Percentiles rank a stretch among this genome's conserved stretches.
phyloP scores from a whole-genome alignment of 2,797 vertebrate species.

The Delichon dasypus region DNA sequence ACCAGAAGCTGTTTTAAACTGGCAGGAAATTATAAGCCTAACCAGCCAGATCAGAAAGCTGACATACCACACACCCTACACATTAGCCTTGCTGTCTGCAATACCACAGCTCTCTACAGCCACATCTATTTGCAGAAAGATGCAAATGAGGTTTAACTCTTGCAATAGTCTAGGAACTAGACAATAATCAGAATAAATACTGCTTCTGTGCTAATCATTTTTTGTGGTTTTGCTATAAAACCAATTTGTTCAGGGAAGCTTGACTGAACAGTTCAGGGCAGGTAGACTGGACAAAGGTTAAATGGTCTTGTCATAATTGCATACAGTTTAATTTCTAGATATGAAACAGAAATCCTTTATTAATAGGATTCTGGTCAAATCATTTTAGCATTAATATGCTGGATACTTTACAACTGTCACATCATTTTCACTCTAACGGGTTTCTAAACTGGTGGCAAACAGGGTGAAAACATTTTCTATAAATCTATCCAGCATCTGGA shows the following conservation, averaged over 20 bases:
- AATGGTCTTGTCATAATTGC: neutral
- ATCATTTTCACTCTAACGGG: neutral
- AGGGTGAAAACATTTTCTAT: neutral
- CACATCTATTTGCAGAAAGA: neutral
- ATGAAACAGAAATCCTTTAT: neutral
- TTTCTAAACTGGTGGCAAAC: neutral
- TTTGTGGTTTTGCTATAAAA: neutral
- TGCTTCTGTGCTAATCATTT: neutral
- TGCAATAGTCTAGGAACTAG: neutral
- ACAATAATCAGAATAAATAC: neutral
- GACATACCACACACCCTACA: neutral
- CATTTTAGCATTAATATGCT: neutral
- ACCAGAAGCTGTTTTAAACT: constrained; percentile 1
- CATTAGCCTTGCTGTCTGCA: neutral
- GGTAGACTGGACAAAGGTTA: neutral
- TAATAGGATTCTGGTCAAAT: neutral
- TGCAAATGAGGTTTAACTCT: constrained; percentile 34
- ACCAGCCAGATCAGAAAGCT: neutral
- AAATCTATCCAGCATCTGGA: neutral
- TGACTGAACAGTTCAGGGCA: neutral
- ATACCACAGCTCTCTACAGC: neutral
- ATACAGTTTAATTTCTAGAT: constrained; percentile 2
- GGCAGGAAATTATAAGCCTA: neutral
- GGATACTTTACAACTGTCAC: neutral
- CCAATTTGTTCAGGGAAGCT: neutral